Evolutionary conservation across 2,888 invertebrate species (phyloP), one percentile per base, ranked within the genome.

Genomic region (Ferrisia virgata): DNA sequence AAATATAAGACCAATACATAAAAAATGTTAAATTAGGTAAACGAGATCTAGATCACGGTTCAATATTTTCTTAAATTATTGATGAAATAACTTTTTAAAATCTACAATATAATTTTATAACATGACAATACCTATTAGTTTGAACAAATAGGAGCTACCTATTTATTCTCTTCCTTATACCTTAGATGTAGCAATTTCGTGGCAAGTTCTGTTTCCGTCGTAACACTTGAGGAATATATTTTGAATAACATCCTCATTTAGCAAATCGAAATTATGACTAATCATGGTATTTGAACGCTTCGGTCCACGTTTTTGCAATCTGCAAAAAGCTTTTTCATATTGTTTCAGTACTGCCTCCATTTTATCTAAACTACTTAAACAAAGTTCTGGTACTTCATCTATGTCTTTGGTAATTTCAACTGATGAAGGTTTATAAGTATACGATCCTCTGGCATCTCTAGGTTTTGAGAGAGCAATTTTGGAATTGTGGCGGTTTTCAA

Each of bases 151-250:
- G n/a, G n/a, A n/a, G n/a, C n/a, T n/a, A n/a, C n/a, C n/a, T n/a
- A n/a, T n/a, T n/a, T n/a, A n/a, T 40, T 40, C 6, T 58, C 2
- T 1, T 43, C 22, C 18, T 64, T 53, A 82, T 39, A 82, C 36
- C 69, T 22, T 64, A 9, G 58, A 53, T n/a, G 82, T 82, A 58
- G 64, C 64, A 39, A 82, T 82, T 82, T 82, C 82, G 0, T 58
- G 64, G 6, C 36, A 15, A 39, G 18, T 39, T 36, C 82, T 64
- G 18, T 64, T 82, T 25, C 8, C 82, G 72, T 43, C 22, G 43
- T 83, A 83, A 18, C 83, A 83, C 15, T 83, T 83, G n/a, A 83
- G 39, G 11, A 83, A 83, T 18, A 83, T 83, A 47, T 47, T 83
- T 18, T 83, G 83, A 11, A 83, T 83, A 3, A 83, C 43, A 13